Conservation (phyloP, 2,888 invertebrate genomes). For the Eledona agricola region DNA sequence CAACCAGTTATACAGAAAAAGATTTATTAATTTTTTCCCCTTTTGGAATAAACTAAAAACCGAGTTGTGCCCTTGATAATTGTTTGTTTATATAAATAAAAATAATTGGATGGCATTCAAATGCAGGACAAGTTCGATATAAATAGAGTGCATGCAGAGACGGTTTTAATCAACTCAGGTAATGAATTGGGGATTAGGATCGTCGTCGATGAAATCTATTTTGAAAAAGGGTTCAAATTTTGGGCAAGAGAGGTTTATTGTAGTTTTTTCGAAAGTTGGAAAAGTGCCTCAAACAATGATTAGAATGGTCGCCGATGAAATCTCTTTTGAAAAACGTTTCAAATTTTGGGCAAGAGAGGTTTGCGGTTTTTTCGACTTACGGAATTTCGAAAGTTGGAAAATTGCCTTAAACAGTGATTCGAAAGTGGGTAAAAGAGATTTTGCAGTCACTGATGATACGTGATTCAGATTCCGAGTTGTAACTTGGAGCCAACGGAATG, state of each 20-base stretch:
- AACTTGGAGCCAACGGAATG: too few relatives aligned
- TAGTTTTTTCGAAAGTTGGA: too few relatives aligned
- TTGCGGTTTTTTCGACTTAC: too few relatives aligned
- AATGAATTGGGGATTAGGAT: slow-evolving; percentile 1
- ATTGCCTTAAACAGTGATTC: too few relatives aligned
- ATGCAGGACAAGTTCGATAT: slow-evolving; percentile 38
- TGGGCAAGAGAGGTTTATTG: slow-evolving; percentile 33
- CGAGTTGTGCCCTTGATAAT: slow-evolving; percentile 23
- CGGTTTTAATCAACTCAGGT: slow-evolving; percentile 25
- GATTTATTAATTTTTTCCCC: slow-evolving; percentile 1
- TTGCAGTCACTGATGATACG: too few relatives aligned
- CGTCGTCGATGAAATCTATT: slow-evolving; percentile 21
- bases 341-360: slow-evolving; percentile 31
- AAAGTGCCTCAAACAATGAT: too few relatives aligned
- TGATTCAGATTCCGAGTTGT: too few relatives aligned
- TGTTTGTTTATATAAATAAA: slow-evolving; percentile 37
- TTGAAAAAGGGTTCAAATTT: slow-evolving; percentile 17
- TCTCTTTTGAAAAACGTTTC: slow-evolving; percentile 27
- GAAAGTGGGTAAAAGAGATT: slow-evolving; percentile 5
- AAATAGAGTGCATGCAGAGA: slow-evolving; percentile 27
- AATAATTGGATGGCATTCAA: slow-evolving; percentile 37
- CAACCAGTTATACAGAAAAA: slow-evolving; percentile 21
- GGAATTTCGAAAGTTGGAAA: too few relatives aligned
- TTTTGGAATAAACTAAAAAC: slow-evolving; percentile 1
- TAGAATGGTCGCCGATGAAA: slow-evolving; percentile 2